Conservation (phyloP, 35 echinoderm and acorn worm species). For the Apostichopus parvimensis region DNA sequence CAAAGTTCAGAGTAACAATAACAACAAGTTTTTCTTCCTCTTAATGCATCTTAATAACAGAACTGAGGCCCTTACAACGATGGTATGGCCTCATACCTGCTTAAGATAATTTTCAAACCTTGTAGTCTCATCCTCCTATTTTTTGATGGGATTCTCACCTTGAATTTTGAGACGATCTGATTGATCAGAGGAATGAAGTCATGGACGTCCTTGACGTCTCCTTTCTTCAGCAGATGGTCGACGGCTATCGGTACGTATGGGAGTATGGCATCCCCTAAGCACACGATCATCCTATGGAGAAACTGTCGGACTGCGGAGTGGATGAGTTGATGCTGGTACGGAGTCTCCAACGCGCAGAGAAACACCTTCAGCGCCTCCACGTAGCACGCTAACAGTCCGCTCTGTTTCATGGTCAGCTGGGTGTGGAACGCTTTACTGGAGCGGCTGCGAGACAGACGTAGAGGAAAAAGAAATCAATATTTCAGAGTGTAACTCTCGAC, state of each 20-base stretch:
- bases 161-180: conserved; percentile 92
- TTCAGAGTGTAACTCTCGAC: no score
- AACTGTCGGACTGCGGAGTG: conserved; percentile 92
- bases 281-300: conserved; percentile 95
- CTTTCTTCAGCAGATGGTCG: conserved; percentile 92
- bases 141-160: conserved; percentile 39
- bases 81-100: no score
- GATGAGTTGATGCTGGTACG: conserved; percentile 85
- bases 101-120: no score
- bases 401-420: conserved; percentile 93
- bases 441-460: conserved; percentile 56
- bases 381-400: conserved; percentile 76
- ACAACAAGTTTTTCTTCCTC: no score
- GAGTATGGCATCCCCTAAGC: conserved; percentile 78
- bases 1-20: no score
- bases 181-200: conserved; percentile 98
- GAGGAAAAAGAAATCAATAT: not conserved
- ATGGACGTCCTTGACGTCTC: conserved; percentile 87
- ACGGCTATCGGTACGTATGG: conserved; percentile 92
- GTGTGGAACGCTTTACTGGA: conserved; percentile 98
- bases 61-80: no score
- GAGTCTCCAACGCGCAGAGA: conserved; percentile 86
- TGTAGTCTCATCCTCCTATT: no score
- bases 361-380: conserved; percentile 88
- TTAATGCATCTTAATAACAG: no score